Base-by-base conservation (phyloP, 1,140 invertebrate species). In the Philotrypesis tridentata region DNA sequence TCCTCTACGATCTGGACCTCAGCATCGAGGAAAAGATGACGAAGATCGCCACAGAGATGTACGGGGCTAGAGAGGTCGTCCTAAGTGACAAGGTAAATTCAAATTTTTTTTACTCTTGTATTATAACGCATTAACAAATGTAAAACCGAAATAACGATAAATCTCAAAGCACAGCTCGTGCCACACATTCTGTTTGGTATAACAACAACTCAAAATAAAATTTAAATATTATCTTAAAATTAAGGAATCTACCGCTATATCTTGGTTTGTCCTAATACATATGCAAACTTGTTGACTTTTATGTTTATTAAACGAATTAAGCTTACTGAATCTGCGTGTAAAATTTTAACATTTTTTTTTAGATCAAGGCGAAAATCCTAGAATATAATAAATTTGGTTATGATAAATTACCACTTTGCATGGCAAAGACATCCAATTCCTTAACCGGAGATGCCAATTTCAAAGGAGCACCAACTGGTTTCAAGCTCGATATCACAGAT, bases 381-480 rank as follows among this genome's bases (percentile, higher is more conserved):
- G 80, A 84, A n/a, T 92, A 90, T 67, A 89, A 86, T 4, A 87
- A 88, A 86, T 77, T 91, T 94, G 98, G 98, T 70, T 99, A 98
- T 90, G 94, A 95, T 84, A 95, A 96, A 81, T 91, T 99, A n/a
- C 97, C 99, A 2, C 94, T 99, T 72, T 99, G 99, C 89, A 99
- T 99, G 97, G 98, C 98, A 0, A 99, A 99, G 92, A 99, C 98
- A 2, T 96, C 98, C 0, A 94, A 97, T 79, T 99, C 98, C 0
- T 90, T 99, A 27, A 98, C 97, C 4, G 96, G 97, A 83, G 96
- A 99, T 93, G 7, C 82, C 9, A 84, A 73, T 17, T 78, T 86
- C 60, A 99, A 99, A 92, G 98, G 98, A 37, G 98, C 97, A 0
- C 98, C 98, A 1, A 95, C 93, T 31, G 97, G 95, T 67, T 99